Evolutionary conservation across 2,113 vertebrate genomes (phyloP).

Genomic region (Lepus americanus): DNA sequence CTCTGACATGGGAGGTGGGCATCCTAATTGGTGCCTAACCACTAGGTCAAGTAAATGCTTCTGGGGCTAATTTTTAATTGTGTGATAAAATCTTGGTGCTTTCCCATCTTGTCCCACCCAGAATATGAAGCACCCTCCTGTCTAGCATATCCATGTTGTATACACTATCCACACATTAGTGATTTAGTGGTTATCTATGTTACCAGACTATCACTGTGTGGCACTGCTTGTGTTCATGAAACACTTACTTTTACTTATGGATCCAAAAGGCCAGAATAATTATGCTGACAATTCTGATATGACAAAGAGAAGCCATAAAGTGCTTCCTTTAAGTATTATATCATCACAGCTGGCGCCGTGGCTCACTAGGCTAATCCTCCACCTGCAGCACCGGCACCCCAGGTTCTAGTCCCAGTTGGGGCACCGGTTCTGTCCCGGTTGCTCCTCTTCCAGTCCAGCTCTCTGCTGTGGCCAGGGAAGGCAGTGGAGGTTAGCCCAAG

Average conservation of each 20-base stretch:
- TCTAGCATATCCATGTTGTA: background rate
- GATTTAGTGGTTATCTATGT: background rate
- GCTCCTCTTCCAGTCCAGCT: too few species aligned
- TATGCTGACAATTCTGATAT: background rate
- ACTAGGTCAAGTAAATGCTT: too few species aligned
- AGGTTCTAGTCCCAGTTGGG: too few species aligned
- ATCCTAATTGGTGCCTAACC: too few species aligned
- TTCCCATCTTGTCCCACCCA: background rate
- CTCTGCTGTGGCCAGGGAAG: too few species aligned
- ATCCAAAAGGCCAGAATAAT: background rate
- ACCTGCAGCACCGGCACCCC: too few species aligned
- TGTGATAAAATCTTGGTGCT: background rate
- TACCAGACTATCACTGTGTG: background rate
- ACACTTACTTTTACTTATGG: background rate
- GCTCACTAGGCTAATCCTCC: too few species aligned
- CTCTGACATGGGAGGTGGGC: too few species aligned
- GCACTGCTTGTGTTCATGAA: background rate
- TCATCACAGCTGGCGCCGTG: too few species aligned
- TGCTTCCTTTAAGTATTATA: background rate
- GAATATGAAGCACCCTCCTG: background rate
- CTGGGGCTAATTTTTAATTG: too few species aligned
- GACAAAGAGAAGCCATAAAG: background rate
- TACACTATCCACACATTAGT: background rate
- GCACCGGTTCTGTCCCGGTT: too few species aligned
- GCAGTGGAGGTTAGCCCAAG: too few species aligned